Percentiles rank a stretch among this genome's conserved stretches.
Evolutionary conservation across 1,140 invertebrate genomes (phyloP).

Genomic region (Pantala flavescens): DNA sequence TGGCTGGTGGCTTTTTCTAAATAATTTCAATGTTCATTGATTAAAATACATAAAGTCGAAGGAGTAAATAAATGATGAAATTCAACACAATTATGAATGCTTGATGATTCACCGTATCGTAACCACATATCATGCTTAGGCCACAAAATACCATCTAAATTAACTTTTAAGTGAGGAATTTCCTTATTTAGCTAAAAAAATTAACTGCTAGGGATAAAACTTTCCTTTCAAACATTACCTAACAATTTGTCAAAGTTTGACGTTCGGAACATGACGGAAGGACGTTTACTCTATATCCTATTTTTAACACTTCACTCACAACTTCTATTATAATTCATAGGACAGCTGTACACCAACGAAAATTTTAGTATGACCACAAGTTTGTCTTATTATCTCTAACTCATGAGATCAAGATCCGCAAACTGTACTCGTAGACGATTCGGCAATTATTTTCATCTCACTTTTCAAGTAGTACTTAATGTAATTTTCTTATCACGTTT

Average conservation of each 20-base stretch:
- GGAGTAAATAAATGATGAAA: neutral
- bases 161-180: neutral
- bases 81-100: neutral
- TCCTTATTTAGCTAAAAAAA: neutral
- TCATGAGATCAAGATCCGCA: no score
- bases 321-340: no score
- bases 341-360: no score
- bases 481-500: no score
- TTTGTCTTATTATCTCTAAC: no score
- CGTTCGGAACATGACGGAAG: neutral
- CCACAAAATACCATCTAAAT: neutral
- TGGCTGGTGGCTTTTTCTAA: slow-evolving; percentile 91
- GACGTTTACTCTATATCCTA: no score
- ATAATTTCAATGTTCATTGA: neutral
- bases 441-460: no score
- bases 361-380: no score
- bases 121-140: neutral
- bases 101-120: neutral
- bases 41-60: neutral
- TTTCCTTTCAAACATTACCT: neutral
- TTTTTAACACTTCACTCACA: no score
- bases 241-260: slow-evolving; percentile 8
- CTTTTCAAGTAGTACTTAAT: no score
- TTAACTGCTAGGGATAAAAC: neutral
- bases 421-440: no score